A percentile compares a stretch with the other conserved stretches of the same genome.
These are phyloP conservation scores for Pachycephus smyrnensis DNA, from an alignment of 2,888 invertebrate species.

Conservation along the genomic window DNA sequence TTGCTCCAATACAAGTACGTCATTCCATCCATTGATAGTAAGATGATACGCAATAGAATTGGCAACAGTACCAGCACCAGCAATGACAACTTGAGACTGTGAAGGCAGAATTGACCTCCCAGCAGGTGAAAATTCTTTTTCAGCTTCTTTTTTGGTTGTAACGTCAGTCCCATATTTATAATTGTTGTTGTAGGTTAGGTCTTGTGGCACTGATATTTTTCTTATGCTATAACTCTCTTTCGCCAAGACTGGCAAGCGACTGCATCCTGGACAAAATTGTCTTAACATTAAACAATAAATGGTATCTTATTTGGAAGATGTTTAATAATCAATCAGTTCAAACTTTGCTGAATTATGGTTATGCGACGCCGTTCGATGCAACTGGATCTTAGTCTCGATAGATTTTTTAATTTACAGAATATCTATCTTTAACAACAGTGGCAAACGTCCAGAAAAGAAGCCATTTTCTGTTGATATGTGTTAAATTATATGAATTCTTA, in stretches of 20 bases:
- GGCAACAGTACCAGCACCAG: conserved; percentile 79
- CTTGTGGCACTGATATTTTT: conserved; percentile 4
- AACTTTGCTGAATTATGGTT: too few species aligned
- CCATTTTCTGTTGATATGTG: too few species aligned
- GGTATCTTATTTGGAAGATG: too few species aligned
- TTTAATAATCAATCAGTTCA: too few species aligned
- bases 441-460: too few species aligned
- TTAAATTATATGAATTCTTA: too few species aligned
- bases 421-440: too few species aligned
- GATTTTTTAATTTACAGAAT: too few species aligned
- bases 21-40: conserved; percentile 75
- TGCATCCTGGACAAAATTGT: conserved; percentile 1
- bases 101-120: conserved; percentile 50
- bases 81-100: conserved; percentile 72
- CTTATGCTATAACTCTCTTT: neutral
- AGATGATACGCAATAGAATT: conserved; percentile 83
- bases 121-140: neutral
- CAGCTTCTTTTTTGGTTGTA: too few species aligned
- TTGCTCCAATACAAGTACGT: conserved; percentile 78
- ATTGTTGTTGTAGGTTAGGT: conserved; percentile 34
- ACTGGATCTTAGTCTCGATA: too few species aligned
- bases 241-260: neutral
- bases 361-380: too few species aligned
- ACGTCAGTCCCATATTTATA: too few species aligned
- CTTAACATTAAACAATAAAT: conserved; percentile 32